Evolutionary conservation across 2,113 vertebrate species (phyloP), one percentile per base, ranked within the genome.

Genomic region (Dicentrarchus labrax): DNA sequence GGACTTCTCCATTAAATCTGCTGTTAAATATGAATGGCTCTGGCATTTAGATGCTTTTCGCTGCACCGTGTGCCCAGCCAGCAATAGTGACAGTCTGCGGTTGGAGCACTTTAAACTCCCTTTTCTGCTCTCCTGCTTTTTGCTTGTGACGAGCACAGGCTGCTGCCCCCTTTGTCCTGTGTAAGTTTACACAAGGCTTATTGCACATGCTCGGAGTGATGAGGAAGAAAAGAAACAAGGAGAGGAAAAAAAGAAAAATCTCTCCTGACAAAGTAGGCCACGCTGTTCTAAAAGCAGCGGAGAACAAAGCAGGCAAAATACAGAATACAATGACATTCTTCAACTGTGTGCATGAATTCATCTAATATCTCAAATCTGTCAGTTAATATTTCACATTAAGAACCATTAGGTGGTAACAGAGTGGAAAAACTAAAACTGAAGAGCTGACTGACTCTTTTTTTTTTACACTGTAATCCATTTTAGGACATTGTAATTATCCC

Each of bases 1-100:
- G 81, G 74, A 85, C 80, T 86, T 87, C 86, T 91, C 84, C 87
- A 92, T 94, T 92, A 93, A 89, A 88, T 15, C 68, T 56, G 45
- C 39, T 0, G 74, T 92, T 87, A 90, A 90, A 94, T 83, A 92
- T 87, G 61, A 92, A 94, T 90, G 76, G 16, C 51, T 22, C 68
- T 75, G 82, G 74, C 77, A 72, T 78, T 70, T 74, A 48, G 56
- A 53, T n/a, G 78, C 67, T 24, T 47, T 30, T 76, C 50, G 1
- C 59, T 83, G 78, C 38, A 68, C 12, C 5, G 76, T 59, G 68
- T 48, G 71, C 16, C 22, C 53, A 13, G 59, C 74, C 80, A 59
- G 15, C 75, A 70, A 38, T 43, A 60, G 76, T 41, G 56, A 75
- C 83, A 53, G 74, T 54, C 64, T 0, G 15, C 41, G 7, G 22